Evolutionary conservation across 2,113 vertebrate genomes (phyloP), one percentile per base, ranked within the genome.

Genomic region (Spea bombifrons): DNA sequence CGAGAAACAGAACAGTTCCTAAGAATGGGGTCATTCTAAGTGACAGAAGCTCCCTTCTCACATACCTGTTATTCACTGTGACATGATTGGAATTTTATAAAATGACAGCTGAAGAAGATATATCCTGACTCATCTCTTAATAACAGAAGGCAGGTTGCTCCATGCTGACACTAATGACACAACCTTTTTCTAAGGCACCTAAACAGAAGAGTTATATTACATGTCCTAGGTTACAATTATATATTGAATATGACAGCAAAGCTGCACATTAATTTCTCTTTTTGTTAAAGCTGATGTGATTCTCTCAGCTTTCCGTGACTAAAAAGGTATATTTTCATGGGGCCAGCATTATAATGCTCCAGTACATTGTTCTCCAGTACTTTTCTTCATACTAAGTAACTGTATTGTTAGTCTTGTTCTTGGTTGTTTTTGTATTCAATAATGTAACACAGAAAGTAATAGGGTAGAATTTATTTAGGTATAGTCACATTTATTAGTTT

Each of bases 61-160:
- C 68, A 64, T 64, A 45, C 71, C 78, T 74, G 78, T 43, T 74
- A 49, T 80, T 74, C 70, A 68, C 64, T 53, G 44, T 68, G 65
- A 74, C 71, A 74, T 80, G 78, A 80, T 74, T 68, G 71, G 53
- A 74, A 73, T 74, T 67, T 68, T 68, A 61, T 17, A 73, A 68
- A 64, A 74, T 80, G 78, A 74, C 78, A 80, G 71, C 61, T 73
- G 64, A 80, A 52, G 77, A 80, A 80, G 61, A 80, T 67, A 74
- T 16, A 68, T 64, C 7, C 71, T 80, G 78, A 74, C 71, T 80
- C 65, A 80, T 74, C 64, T 46, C 78, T 68, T 80, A 80, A 80
- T 80, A 74, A 74, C 7, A 8, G 45, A 80, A 74, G 65, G 71
- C 59, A 66, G 53, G 68, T 80, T 68, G 71, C 52, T 74, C 10